A percentile compares a stretch with the other conserved stretches of the same genome.
phyloP scores from a whole-genome alignment of 1,140 invertebrate genomes.

The Neuroterus valhalla region DNA sequence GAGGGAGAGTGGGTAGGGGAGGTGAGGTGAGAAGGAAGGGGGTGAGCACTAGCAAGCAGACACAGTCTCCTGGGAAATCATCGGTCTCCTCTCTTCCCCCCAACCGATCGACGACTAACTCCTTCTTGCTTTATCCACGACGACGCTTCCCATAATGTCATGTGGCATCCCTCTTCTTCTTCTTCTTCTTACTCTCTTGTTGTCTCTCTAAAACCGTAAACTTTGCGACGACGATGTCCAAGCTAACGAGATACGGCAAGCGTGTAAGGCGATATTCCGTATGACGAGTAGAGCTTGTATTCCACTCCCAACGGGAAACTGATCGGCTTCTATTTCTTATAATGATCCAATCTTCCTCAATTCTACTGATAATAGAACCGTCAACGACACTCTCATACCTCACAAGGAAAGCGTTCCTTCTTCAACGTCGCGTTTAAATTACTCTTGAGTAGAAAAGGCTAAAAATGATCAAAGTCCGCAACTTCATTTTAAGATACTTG shows the following conservation, averaged over 20 bases:
- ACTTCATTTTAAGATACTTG: no score
- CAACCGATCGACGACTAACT: conserved; percentile 37
- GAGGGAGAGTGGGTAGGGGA: conserved; percentile 36
- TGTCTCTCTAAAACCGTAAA: conserved; percentile 40
- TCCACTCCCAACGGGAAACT: conserved; percentile 32
- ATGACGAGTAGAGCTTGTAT: conserved; percentile 27
- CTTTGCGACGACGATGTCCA: conserved; percentile 36
- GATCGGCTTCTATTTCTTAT: conserved; percentile 35
- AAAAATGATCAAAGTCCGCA: no score
- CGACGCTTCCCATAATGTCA: conserved; percentile 41
- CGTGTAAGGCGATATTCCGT: conserved; percentile 40
- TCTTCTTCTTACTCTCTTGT: conserved; percentile 37
- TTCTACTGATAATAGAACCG: conserved; percentile 30
- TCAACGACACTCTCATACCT: conserved; percentile 5
- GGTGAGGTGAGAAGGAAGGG: conserved; percentile 34
- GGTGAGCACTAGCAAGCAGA: conserved; percentile 45
- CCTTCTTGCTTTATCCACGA: conserved; percentile 24
- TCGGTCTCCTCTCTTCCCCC: conserved; percentile 64
- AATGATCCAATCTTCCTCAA: conserved; percentile 16
- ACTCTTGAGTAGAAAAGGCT: no score
- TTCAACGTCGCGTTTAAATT: no score
- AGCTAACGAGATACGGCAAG: conserved; percentile 49
- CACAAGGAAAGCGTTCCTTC: neutral
- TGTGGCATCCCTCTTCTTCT: conserved; percentile 43
- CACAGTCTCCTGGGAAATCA: conserved; percentile 69